Percentiles rank a stretch among this genome's conserved stretches.
Evolutionary conservation across 1,140 invertebrate genomes (phyloP).

Genomic region (Andricus grossulariae): DNA sequence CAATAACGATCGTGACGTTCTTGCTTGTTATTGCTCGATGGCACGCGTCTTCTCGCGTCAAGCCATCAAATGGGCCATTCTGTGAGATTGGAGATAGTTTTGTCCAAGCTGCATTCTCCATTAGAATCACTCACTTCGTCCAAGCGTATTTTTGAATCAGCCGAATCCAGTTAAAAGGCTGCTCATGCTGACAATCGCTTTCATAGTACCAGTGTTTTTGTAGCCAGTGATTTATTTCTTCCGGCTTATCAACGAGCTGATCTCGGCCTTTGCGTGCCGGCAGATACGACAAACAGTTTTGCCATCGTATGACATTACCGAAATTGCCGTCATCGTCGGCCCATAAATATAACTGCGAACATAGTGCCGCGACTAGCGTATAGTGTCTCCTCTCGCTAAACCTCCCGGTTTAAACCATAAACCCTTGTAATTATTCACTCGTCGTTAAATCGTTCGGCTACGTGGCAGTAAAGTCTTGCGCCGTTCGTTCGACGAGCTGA

Average conservation of each 20-base stretch:
- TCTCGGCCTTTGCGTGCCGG: conserved; percentile 13
- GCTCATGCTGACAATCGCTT: neutral
- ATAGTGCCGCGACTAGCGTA: conserved; percentile 41
- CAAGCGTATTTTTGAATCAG: conserved; percentile 1
- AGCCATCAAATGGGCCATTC: conserved; percentile 58
- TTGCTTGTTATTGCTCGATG: conserved; percentile 60
- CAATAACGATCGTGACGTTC: conserved; percentile 61
- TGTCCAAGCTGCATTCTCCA: conserved; percentile 30
- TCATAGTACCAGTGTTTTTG: neutral
- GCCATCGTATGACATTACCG: conserved; percentile 38
- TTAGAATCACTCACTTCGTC: neutral
- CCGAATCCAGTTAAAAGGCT: neutral
- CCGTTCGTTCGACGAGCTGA: conserved; percentile 1
- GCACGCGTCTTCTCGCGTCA: conserved; percentile 55
- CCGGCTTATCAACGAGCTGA: conserved; percentile 11
- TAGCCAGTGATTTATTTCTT: conserved; percentile 6
- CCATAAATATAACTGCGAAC: conserved; percentile 66
- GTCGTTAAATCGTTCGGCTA: conserved; percentile 72
- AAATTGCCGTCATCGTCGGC: conserved; percentile 60
- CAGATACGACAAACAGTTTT: conserved; percentile 54
- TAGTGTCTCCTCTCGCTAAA: conserved; percentile 53
- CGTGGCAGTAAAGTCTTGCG: conserved; percentile 61
- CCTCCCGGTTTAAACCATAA: conserved; percentile 67
- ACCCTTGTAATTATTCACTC: conserved; percentile 73
- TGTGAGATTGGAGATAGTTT: conserved; percentile 37